Conservation (phyloP, 1,140 invertebrate genomes). For the Cydia splendana region DNA sequence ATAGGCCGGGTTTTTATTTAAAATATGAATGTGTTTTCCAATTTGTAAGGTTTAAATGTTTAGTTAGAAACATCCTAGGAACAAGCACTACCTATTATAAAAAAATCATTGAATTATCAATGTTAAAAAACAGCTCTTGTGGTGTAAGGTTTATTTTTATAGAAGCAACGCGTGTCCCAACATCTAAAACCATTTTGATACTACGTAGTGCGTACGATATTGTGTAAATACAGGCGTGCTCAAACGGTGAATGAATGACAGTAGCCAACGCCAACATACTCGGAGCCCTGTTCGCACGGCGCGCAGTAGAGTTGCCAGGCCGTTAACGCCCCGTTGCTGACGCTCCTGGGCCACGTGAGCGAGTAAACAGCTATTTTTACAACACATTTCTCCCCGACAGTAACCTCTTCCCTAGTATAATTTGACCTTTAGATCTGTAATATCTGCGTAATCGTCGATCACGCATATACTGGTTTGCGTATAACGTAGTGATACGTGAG, state of each 20-base stretch:
- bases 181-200: background rate
- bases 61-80: too few species aligned
- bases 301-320: background rate
- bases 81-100: too few species aligned
- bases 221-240: background rate
- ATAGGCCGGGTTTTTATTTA: background rate
- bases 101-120: too few species aligned
- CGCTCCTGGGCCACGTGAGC: background rate
- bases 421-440: background rate
- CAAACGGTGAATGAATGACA: background rate
- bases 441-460: background rate
- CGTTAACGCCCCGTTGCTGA: background rate
- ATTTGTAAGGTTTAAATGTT: background rate
- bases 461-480: background rate
- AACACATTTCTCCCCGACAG: background rate
- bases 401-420: background rate
- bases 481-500: background rate
- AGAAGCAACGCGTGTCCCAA: too few species aligned
- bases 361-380: constrained; percentile 6
- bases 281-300: constrained; percentile 11
- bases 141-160: too few species aligned
- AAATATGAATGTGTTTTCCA: background rate
- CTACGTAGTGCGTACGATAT: constrained; percentile 3
- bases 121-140: too few species aligned
- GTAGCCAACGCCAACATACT: background rate